Evolutionary conservation across 2,113 vertebrate genomes (phyloP).

Genomic region (Tinamus guttatus): DNA sequence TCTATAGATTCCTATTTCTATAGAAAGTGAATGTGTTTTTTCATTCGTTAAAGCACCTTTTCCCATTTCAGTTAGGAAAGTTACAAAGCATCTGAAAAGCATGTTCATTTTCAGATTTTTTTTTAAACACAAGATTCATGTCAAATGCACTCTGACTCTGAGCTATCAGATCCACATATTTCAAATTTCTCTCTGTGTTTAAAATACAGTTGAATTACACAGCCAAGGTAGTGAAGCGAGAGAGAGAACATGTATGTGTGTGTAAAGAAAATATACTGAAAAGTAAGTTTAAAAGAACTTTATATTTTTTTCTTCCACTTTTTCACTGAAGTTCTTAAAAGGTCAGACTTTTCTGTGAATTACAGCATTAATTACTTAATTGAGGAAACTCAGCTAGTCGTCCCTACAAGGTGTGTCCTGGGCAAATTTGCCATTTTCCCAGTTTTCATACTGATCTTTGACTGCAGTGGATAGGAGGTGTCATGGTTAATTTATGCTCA

Average conservation of each 20-base stretch:
- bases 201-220: not conserved
- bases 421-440: conserved; percentile 13
- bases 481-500: conserved; percentile 2
- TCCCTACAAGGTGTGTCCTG: not conserved
- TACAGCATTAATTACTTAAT: not conserved
- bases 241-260: accelerated
- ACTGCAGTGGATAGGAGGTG: not conserved
- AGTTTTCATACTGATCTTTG: conserved; percentile 8
- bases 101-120: not conserved
- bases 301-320: not conserved
- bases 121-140: not conserved
- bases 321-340: not conserved
- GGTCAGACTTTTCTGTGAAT: not conserved
- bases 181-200: not conserved
- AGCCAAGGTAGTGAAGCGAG: not conserved
- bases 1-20: not conserved
- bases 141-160: not conserved
- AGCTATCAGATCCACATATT: not conserved
- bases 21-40: not conserved
- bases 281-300: not conserved
- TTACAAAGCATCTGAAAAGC: not conserved
- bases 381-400: not conserved
- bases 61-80: not conserved
- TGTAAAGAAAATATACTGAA: not conserved
- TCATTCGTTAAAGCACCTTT: not conserved